phyloP scores from a whole-genome alignment of 1,140 invertebrate species.

The Atta cephalotes region DNA sequence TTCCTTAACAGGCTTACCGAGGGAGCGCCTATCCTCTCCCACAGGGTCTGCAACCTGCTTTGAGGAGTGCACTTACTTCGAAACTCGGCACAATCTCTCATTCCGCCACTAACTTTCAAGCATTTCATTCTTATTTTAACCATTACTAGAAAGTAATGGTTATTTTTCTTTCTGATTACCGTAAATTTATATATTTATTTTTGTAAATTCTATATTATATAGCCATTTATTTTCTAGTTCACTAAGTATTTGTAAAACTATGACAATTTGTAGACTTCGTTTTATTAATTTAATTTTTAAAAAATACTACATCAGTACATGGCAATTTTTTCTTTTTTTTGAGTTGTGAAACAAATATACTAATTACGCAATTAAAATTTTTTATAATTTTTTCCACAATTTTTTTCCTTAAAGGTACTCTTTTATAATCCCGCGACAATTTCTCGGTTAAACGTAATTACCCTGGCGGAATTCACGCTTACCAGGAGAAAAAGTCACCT shows the following conservation, averaged over 20 bases:
- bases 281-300: background rate
- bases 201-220: background rate
- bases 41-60: slow-evolving; percentile 75
- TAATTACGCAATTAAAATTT: slow-evolving; percentile 7
- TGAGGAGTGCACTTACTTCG: slow-evolving; percentile 76
- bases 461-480: slow-evolving; percentile 33
- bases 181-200: slow-evolving; percentile 11
- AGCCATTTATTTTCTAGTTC: background rate
- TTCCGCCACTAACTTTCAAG: slow-evolving; percentile 58
- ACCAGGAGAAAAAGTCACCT: slow-evolving; percentile 45
- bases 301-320: background rate
- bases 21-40: slow-evolving; percentile 64
- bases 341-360: background rate
- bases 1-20: slow-evolving; percentile 81
- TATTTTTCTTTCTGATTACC: slow-evolving; percentile 1
- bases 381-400: background rate
- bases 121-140: slow-evolving; percentile 62
- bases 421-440: slow-evolving; percentile 41
- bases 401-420: background rate
- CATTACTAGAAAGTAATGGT: background rate
- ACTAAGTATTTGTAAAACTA: background rate
- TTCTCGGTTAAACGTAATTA: slow-evolving; percentile 50
- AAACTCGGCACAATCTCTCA: slow-evolving; percentile 81
- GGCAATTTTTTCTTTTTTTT: background rate
- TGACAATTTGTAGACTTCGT: background rate